Evolutionary conservation across 2,797 vertebrate species (phyloP).

Genomic region (Pangasius krempfi): DNA sequence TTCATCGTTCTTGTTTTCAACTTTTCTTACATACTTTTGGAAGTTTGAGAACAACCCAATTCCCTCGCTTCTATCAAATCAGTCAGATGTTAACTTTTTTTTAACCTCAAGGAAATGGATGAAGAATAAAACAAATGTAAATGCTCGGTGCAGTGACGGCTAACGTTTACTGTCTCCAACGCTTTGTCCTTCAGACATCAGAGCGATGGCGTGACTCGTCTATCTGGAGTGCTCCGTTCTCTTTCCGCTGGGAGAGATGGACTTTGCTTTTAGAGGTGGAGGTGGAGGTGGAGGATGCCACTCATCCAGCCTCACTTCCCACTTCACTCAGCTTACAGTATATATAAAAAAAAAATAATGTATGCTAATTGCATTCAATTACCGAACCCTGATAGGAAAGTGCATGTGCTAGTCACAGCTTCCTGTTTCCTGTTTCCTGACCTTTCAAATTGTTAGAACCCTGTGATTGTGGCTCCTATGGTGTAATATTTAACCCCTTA

Average conservation of each 20-base stretch:
- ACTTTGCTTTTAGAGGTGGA: background rate
- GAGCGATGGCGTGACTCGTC: background rate
- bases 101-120: background rate
- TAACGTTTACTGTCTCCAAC: background rate
- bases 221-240: background rate
- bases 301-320: background rate
- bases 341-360: background rate
- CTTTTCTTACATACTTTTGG: no score
- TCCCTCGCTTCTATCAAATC: background rate
- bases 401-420: background rate
- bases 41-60: background rate
- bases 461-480: background rate
- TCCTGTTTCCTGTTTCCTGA: background rate
- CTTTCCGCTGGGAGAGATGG: background rate
- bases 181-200: background rate
- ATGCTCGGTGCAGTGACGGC: background rate
- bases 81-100: background rate
- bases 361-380: background rate
- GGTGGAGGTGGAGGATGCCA: background rate
- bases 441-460: background rate
- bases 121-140: background rate
- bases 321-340: background rate
- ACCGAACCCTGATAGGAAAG: background rate
- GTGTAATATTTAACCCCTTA: background rate
- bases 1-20: background rate